Evolutionary conservation across 2,797 vertebrate species (phyloP), one percentile per base, ranked within the genome.

Genomic region (Spinus pinus): DNA sequence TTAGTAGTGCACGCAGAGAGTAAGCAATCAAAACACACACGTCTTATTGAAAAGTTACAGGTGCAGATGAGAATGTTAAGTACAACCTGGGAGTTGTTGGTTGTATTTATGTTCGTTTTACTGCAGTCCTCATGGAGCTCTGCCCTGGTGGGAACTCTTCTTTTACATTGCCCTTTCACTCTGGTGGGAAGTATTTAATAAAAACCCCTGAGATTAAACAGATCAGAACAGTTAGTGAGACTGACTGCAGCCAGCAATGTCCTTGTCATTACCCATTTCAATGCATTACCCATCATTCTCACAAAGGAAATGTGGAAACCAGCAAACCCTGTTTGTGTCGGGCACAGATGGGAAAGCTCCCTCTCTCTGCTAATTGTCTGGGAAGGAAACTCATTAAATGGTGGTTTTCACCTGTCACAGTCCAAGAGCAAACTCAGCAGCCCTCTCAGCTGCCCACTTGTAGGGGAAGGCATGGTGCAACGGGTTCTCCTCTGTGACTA

Each of bases 381-480:
- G 84, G 93, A 95, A 95, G 79, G 72, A 94, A 95, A 81, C 88
- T 93, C 93, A 97, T 97, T 97, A 97, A 95, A 61, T 41, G 90
- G 84, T n/a, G 3, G 74, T 96, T 93, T 84, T 95, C 88, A 97
- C 93, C 94, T 93, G 94, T 95, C 94, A 92, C 74, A 94, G 67
- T 65, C 61, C 91, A 83, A 58, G 54, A 88, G 70, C 71, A 93
- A 86, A 90, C 81, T 73, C 86, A 62, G 86, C 91, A 88, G 66
- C 80, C 44, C 54, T 81, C 86, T 84, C 56, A 2, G 71, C 82
- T 88, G 81, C 71, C 80, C 91, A 93, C 95, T 88, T 88, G 84
- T 91, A 94, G 78, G 80, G 60, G 64, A 86, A 85, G 42, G 69
- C 83, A 81, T 42, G 41, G 61, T 57, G 25, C 12, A 5, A 24